Percentiles rank a stretch among this genome's conserved stretches.
These are phyloP conservation scores for Laticauda laticaudata DNA, from an alignment of 2,113 vertebrate genomes.

Conservation along the genomic window DNA sequence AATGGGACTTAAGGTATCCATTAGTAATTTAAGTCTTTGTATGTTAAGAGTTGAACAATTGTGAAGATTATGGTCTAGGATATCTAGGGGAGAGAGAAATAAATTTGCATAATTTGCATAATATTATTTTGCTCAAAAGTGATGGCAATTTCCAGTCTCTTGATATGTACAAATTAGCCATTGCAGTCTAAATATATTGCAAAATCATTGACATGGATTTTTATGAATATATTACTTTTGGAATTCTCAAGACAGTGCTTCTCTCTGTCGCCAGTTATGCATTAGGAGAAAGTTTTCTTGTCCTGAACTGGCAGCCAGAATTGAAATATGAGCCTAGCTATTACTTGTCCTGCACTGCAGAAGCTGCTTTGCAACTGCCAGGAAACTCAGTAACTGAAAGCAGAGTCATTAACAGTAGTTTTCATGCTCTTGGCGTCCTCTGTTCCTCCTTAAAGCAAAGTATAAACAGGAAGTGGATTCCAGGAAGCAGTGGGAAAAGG, in stretches of 20 bases:
- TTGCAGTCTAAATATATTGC: not conserved
- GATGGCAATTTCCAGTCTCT: not conserved
- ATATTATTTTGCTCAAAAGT: not conserved
- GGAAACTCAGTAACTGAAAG: not conserved
- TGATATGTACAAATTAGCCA: not conserved
- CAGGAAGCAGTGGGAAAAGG: constrained; percentile 31
- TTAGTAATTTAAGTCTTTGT: not conserved
- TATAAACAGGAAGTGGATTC: constrained; percentile 78
- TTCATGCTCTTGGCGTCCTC: constrained; percentile 52
- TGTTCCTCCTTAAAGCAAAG: constrained; percentile 62
- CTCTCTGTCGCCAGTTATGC: constrained; percentile 53
- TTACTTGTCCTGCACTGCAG: constrained; percentile 24
- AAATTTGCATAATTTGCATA: not conserved
- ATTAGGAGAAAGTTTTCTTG: constrained; percentile 66
- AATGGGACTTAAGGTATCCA: not conserved
- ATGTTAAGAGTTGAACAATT: not conserved
- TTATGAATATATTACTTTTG: not conserved
- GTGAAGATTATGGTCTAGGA: not conserved
- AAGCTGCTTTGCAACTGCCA: constrained; percentile 27
- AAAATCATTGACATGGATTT: not conserved
- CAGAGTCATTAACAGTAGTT: constrained; percentile 26
- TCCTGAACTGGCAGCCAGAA: constrained; percentile 63
- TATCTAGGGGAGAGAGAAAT: not conserved
- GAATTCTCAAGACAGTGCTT: constrained; percentile 37
- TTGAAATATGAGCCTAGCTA: constrained; percentile 66